Evolutionary conservation across 1,140 invertebrate species (phyloP).

Genomic region (Sitophilus oryzae): DNA sequence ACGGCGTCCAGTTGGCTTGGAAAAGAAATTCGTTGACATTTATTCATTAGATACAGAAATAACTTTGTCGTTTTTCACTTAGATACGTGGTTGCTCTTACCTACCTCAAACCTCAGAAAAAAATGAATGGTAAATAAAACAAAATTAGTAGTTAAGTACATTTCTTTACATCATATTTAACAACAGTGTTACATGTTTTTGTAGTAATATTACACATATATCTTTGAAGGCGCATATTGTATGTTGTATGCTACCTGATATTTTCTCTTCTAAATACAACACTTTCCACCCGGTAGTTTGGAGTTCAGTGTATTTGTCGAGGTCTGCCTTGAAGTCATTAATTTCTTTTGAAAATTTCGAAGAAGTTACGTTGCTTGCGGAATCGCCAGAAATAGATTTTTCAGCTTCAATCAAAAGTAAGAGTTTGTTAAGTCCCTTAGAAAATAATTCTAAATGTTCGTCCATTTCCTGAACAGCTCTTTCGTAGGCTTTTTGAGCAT

Average conservation of each 20-base stretch:
- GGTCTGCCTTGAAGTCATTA: constrained; percentile 5
- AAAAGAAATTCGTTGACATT: too few relatives aligned
- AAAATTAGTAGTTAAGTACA: too few relatives aligned
- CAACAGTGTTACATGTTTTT: constrained; percentile 7
- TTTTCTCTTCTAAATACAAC: constrained; percentile 16
- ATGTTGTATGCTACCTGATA: constrained; percentile 20
- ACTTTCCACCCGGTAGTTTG: constrained; percentile 22
- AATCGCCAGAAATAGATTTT: constrained; percentile 8
- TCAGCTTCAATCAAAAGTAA: constrained; percentile 20
- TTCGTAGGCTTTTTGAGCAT: constrained; percentile 27
- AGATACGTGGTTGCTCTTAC: too few relatives aligned
- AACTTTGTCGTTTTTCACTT: too few relatives aligned
- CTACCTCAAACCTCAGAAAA: too few relatives aligned
- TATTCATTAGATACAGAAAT: too few relatives aligned
- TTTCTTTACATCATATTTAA: too few relatives aligned
- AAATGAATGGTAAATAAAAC: too few relatives aligned
- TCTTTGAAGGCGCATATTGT: constrained; percentile 12
- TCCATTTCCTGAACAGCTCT: constrained; percentile 15
- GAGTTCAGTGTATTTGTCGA: constrained; percentile 20
- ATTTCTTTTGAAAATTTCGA: constrained; percentile 12
- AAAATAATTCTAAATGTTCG: constrained; percentile 18
- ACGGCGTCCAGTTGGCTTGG: too few relatives aligned
- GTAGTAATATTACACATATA: constrained; percentile 11
- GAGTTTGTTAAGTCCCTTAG: constrained; percentile 17
- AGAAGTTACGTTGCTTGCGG: constrained; percentile 4